phyloP scores from a whole-genome alignment of 2,888 invertebrate genomes.

The Chaetogeoica ovagalla region DNA sequence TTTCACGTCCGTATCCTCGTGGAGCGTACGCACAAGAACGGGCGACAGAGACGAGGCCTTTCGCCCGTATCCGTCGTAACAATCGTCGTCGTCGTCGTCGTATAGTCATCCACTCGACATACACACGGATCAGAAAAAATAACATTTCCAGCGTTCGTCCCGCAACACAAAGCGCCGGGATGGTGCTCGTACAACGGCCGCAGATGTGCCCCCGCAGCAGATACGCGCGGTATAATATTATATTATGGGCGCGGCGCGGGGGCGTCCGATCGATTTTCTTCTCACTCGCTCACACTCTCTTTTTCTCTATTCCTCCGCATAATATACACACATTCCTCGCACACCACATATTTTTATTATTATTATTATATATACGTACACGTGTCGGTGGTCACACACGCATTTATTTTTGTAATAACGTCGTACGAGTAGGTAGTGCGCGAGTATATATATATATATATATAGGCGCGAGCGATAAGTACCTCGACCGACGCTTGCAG shows the following conservation, averaged over 20 bases:
- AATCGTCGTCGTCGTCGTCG: too few species aligned
- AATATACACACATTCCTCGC: neutral
- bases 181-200: neutral
- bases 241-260: too few species aligned
- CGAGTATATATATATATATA: too few species aligned
- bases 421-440: too few species aligned
- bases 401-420: neutral
- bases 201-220: slow-evolving; percentile 31
- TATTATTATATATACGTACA: too few species aligned
- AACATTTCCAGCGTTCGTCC: slow-evolving; percentile 13
- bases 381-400: neutral
- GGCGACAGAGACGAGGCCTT: too few species aligned
- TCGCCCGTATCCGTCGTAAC: neutral
- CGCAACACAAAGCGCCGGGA: slow-evolving; percentile 27
- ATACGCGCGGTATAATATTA: neutral
- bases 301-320: too few species aligned
- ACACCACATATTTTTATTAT: too few species aligned
- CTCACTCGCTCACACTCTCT: neutral
- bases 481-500: too few species aligned
- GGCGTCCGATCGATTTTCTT: slow-evolving; percentile 33
- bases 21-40: too few species aligned
- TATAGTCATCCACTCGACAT: slow-evolving; percentile 17
- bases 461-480: neutral
- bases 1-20: too few species aligned
- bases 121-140: slow-evolving; percentile 36